These are phyloP conservation scores for Nomada lathburiana DNA, from an alignment of 2,888 invertebrate genomes.

Conservation along the genomic window DNA sequence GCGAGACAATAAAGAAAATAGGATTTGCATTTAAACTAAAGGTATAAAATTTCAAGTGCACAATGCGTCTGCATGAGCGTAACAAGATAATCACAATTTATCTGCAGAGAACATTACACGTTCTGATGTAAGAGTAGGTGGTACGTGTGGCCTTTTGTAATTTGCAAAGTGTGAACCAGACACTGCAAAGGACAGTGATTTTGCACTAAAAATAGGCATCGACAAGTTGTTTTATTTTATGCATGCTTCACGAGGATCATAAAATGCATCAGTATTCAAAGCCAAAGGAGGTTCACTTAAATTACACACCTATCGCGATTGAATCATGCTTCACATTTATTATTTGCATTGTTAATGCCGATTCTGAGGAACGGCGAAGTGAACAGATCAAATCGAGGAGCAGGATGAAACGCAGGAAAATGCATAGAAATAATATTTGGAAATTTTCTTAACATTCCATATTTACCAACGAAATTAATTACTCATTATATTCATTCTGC, in stretches of 20 bases:
- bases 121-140: slow-evolving; percentile 5
- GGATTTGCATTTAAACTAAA: slow-evolving; percentile 26
- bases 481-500: too few relatives aligned
- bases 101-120: slow-evolving; percentile 22
- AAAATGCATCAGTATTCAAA: background rate
- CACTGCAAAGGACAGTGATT: slow-evolving; percentile 14
- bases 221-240: background rate
- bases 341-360: background rate
- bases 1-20: background rate
- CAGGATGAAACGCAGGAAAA: background rate
- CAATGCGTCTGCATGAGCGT: background rate
- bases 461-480: too few relatives aligned
- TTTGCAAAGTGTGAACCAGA: slow-evolving; percentile 21
- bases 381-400: background rate
- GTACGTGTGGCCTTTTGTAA: slow-evolving; percentile 15
- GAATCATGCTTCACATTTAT: background rate
- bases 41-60: background rate
- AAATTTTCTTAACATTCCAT: too few relatives aligned
- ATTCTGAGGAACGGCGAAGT: too few relatives aligned
- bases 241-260: background rate
- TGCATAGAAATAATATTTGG: too few relatives aligned
- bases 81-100: slow-evolving; percentile 16
- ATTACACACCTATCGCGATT: background rate
- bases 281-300: background rate
- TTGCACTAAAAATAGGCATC: slow-evolving; percentile 8